Base-by-base conservation (phyloP, 2,797 vertebrate genomes). In the Garrulus glandarius region DNA sequence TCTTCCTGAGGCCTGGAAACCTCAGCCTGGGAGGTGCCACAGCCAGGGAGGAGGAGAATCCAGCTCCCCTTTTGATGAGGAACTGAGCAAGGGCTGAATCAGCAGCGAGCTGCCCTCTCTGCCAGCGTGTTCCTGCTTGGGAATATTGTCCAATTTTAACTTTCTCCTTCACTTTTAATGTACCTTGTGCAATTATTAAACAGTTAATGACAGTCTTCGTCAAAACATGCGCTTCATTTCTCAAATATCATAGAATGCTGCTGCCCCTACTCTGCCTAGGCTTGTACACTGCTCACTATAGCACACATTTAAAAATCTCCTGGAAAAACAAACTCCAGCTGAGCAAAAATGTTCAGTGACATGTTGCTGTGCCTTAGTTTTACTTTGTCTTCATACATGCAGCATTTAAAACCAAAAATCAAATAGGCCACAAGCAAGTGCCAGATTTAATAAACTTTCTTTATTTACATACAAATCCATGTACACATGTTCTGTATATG, bases 391-490 rank as follows among this genome's bases (percentile, higher is more conserved):
- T 46, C 57, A n/a, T 7, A 10, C 4, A 13, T 5, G 22, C 12
- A 74, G 22, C 20, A 46, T 27, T 55, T 37, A 10, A 64, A 49
- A 41, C 74, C 57, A 53, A 74, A 39, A 79, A 93, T 30, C 32
- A 89, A 81, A 70, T 10, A 13, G 92, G 52, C 64, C 43, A 37
- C 52, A 77, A 84, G 64, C 96, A 91, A 96, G 92, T 97, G 96
- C 96, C 96, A 97, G 97, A 98, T 97, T 97, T 98, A 98, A 95
- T 95, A 98, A 98, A 98, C 91, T 97, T 44, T 95, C 95, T 98
- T 98, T 98, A 98, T 98, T 98, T 98, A 98, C 98, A 98, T 97
- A 97, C 95, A 98, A 98, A 98, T 96, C 97, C 93, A 91, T 98
- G 97, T 96, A 97, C 95, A 94, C 95, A 75, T 90, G 87, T 97